Percentiles rank a stretch among this genome's conserved stretches.
Conservation (phyloP, 2,888 invertebrate species). For the Gryllus longicercus region DNA sequence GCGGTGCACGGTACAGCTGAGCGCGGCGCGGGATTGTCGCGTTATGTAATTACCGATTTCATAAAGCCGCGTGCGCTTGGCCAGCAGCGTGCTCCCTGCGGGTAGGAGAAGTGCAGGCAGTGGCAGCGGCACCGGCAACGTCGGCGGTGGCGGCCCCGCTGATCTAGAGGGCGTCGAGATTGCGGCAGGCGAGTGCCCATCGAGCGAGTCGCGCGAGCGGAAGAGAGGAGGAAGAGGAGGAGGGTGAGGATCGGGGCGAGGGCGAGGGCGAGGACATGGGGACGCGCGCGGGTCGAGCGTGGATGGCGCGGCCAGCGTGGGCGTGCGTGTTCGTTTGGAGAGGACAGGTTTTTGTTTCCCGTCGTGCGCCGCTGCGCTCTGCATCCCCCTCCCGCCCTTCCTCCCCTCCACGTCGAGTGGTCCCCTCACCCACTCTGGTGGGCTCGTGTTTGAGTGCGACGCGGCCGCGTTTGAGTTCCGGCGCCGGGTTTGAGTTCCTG, state of each 20-base stretch:
- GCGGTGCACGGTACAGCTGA: too few relatives aligned
- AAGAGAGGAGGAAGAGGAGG: not conserved
- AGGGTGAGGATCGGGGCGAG: not conserved
- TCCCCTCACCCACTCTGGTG: too few relatives aligned
- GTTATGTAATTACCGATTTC: not conserved
- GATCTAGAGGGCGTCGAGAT: not conserved
- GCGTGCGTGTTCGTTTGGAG: slow-evolving; percentile 3
- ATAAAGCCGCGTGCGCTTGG: not conserved
- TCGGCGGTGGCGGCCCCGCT: not conserved
- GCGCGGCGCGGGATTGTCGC: not conserved
- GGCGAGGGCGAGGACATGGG: not conserved
- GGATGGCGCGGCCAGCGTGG: too few relatives aligned
- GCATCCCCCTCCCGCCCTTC: not conserved
- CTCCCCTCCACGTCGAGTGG: too few relatives aligned
- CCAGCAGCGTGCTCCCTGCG: too few relatives aligned
- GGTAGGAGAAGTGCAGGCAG: not conserved
- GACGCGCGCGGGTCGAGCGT: too few relatives aligned
- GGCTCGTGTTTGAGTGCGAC: too few relatives aligned
- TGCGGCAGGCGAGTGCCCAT: not conserved
- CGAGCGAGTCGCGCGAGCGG: not conserved
- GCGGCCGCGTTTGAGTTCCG: too few relatives aligned
- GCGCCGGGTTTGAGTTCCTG: too few relatives aligned
- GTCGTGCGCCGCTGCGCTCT: not conserved
- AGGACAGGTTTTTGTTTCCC: not conserved
- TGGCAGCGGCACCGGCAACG: not conserved